Evolutionary conservation across 2,888 invertebrate species (phyloP).

Genomic region (Meganola albula): DNA sequence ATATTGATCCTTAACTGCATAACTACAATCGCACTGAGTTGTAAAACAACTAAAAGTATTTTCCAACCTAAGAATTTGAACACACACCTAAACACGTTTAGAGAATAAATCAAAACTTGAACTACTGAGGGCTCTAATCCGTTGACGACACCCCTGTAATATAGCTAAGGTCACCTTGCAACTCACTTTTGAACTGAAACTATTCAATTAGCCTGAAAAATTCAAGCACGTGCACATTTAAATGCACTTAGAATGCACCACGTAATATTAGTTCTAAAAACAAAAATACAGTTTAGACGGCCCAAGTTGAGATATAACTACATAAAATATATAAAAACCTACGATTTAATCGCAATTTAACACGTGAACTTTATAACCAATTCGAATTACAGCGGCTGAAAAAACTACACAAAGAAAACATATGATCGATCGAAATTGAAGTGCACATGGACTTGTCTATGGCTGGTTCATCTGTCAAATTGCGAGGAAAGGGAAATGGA

Average conservation of each 20-base stretch:
- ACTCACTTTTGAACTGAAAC: conserved; percentile 40
- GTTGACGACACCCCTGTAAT: conserved; percentile 23
- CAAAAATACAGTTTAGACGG: conserved; percentile 18
- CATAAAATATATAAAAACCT: conserved; percentile 21
- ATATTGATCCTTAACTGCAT: conserved; percentile 36
- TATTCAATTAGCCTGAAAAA: conserved; percentile 61
- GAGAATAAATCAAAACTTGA: conserved; percentile 22
- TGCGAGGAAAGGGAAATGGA: conserved; percentile 25
- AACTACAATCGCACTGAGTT: conserved; percentile 40
- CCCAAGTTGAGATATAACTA: conserved; percentile 15
- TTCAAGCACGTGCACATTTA: conserved; percentile 71
- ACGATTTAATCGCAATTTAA: conserved; percentile 27
- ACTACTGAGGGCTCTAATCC: conserved; percentile 15
- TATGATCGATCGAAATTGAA: conserved; percentile 76
- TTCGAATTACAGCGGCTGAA: conserved; percentile 75
- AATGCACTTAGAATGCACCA: conserved; percentile 57
- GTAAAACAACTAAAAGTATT: conserved; percentile 53
- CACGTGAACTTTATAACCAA: conserved; percentile 58
- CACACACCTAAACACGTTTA: conserved; percentile 43
- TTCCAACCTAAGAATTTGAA: conserved; percentile 44
- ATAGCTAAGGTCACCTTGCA: conserved; percentile 26
- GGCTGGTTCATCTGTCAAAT: conserved; percentile 45
- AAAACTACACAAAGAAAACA: conserved; percentile 78
- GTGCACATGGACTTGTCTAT: conserved; percentile 73
- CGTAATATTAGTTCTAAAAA: conserved; percentile 29